Evolutionary conservation across 2,113 vertebrate genomes (phyloP).

Genomic region (Hippolais icterina): DNA sequence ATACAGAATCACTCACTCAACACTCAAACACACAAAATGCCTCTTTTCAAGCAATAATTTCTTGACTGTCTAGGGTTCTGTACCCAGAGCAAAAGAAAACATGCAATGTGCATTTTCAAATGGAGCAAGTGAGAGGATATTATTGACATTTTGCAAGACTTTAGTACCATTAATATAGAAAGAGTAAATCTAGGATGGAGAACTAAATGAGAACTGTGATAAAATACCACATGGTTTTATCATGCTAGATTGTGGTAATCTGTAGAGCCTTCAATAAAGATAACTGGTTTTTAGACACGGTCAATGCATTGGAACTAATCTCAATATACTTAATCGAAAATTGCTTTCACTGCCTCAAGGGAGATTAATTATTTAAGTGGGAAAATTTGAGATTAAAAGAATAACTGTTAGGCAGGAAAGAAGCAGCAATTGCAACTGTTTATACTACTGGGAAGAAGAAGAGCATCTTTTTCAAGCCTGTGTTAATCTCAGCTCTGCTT

Average conservation of each 20-base stretch:
- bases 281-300: neutral
- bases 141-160: neutral
- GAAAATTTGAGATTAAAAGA: neutral
- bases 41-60: neutral
- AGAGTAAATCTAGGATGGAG: neutral
- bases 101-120: neutral
- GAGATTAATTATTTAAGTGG: conserved; percentile 2
- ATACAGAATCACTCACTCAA: neutral
- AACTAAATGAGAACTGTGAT: neutral
- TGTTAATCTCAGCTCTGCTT: neutral
- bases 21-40: neutral
- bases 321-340: neutral
- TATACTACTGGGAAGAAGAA: neutral
- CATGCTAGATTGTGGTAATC: neutral
- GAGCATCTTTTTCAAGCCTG: neutral
- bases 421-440: neutral
- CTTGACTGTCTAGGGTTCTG: neutral
- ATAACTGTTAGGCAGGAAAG: neutral
- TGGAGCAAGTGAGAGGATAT: neutral
- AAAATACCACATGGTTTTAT: neutral
- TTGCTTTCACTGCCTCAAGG: neutral
- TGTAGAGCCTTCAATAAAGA: neutral
- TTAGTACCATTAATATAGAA: neutral
- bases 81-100: neutral
- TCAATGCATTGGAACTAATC: neutral